Conservation (phyloP, 2,113 vertebrate genomes). For the Felis chaus region DNA sequence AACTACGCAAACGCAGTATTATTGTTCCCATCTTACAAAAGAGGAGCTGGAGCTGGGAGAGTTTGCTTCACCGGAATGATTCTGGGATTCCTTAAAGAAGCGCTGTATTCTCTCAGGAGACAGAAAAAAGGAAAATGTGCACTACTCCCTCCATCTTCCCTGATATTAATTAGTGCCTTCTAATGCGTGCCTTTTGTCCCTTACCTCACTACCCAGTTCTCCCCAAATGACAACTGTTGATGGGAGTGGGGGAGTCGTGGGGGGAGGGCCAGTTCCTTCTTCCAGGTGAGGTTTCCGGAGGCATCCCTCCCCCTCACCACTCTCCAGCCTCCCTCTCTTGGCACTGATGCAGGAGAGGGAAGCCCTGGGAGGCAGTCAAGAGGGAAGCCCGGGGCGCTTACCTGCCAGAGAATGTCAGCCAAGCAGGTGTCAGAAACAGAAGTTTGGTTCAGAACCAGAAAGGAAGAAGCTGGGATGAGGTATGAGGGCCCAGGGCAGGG, state of each 20-base stretch:
- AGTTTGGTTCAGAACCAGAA: not conserved
- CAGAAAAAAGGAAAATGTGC: not conserved
- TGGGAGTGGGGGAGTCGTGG: not conserved
- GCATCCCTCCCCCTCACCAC: not conserved
- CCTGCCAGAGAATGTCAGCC: not conserved
- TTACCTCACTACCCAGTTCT: not conserved
- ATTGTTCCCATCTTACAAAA: not conserved
- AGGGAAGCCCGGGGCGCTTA: not conserved
- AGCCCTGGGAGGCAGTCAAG: rapidly evolving
- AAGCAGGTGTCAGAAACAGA: not conserved
- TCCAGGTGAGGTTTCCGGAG: not conserved
- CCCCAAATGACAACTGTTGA: not conserved
- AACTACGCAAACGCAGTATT: not conserved
- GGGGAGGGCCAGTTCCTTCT: not conserved
- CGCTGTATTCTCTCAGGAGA: not conserved
- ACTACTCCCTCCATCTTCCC: not conserved
- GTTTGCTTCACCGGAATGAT: not conserved
- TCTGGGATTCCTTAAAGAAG: not conserved
- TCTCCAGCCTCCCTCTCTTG: not conserved
- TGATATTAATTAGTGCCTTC: not conserved
- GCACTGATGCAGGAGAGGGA: not conserved
- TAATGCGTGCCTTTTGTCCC: not conserved
- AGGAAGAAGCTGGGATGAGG: not conserved
- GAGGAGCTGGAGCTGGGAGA: no score
- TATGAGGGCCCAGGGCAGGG: not conserved